Conservation (phyloP, 1,140 invertebrate genomes). For the Drosophila yakuba region DNA sequence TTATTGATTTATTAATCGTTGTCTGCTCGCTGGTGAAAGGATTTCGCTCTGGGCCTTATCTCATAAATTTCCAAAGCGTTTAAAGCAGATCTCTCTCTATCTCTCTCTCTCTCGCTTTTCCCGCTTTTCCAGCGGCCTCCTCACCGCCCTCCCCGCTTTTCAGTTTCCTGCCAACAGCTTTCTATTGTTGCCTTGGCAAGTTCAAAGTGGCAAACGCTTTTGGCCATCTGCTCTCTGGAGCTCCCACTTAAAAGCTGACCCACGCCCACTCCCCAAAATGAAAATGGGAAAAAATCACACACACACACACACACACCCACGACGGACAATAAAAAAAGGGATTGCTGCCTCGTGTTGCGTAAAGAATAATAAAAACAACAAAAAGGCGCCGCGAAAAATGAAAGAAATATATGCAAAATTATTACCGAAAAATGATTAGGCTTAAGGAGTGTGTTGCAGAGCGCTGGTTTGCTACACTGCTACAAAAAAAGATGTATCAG, state of each 20-base stretch:
- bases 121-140: background rate
- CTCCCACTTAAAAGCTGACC: constrained; percentile 39
- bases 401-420: constrained; percentile 53
- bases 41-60: constrained; percentile 69
- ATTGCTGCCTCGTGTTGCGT: constrained; percentile 43
- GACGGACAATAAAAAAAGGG: constrained; percentile 42
- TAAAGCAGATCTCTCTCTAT: constrained; percentile 47
- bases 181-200: constrained; percentile 48
- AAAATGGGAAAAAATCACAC: constrained; percentile 10
- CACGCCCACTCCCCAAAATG: constrained; percentile 22
- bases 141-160: constrained; percentile 15
- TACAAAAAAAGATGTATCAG: background rate
- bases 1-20: constrained; percentile 83
- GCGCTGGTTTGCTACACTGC: background rate
- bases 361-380: constrained; percentile 42
- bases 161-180: constrained; percentile 40
- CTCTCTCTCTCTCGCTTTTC: background rate
- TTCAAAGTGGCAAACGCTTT: constrained; percentile 60
- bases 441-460: constrained; percentile 13
- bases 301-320: constrained; percentile 15
- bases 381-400: constrained; percentile 12
- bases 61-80: constrained; percentile 70
- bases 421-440: constrained; percentile 68
- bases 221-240: constrained; percentile 55
- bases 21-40: constrained; percentile 69